phyloP scores from a whole-genome alignment of 2,797 vertebrate species.

The Muraenolepis orangiensis region DNA sequence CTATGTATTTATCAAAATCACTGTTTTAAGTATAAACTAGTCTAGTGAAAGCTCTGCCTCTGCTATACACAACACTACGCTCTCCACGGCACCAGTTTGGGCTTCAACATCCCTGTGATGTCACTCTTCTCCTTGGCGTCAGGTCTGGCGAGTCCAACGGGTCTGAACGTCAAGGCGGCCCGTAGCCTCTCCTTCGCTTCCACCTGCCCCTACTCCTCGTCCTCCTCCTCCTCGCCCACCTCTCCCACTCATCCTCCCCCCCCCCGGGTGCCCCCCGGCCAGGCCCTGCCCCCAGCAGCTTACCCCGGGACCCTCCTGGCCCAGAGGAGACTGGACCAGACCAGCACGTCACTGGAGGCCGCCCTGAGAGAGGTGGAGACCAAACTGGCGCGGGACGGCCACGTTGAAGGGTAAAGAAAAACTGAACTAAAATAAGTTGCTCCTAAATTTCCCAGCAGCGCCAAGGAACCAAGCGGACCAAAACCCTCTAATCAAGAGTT shows the following conservation, averaged over 20 bases:
- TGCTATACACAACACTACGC: too few species aligned
- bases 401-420: slow-evolving; percentile 71
- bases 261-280: not conserved
- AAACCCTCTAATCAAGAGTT: too few species aligned
- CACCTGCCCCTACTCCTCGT: slow-evolving; percentile 16
- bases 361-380: slow-evolving; percentile 81
- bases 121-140: not conserved
- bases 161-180: slow-evolving; percentile 26
- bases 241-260: not conserved
- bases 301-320: slow-evolving; percentile 49
- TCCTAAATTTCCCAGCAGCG: too few species aligned
- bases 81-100: too few species aligned
- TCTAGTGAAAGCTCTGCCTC: too few species aligned
- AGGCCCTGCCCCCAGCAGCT: slow-evolving; percentile 13
- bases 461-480: too few species aligned
- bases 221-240: not conserved
- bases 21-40: too few species aligned
- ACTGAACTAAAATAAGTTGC: too few species aligned
- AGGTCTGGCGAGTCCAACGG: slow-evolving; percentile 34
- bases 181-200: slow-evolving; percentile 53
- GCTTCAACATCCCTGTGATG: not conserved
- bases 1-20: too few species aligned
- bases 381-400: slow-evolving; percentile 72
- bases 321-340: slow-evolving; percentile 82
- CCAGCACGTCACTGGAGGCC: slow-evolving; percentile 80